Base-by-base conservation (phyloP, 2,888 invertebrate genomes). In the Microplitis manilae region DNA sequence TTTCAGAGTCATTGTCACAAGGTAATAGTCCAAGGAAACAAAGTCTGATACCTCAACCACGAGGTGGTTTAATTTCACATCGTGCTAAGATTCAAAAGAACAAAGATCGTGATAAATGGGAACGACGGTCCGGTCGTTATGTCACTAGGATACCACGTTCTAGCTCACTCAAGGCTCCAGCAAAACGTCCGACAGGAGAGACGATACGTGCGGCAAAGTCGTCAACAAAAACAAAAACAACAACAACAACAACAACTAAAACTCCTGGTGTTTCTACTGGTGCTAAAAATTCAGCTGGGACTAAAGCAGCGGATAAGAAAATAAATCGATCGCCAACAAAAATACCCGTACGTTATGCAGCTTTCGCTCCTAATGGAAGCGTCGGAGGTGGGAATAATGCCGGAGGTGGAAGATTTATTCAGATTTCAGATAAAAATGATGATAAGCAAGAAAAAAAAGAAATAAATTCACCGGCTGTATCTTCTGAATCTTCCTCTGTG, bases 1-100 rank as follows among this genome's bases (percentile, higher is more conserved):
- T 75, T 81, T 30, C 79, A 89, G 89, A 84, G 68, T 87, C 89
- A 75, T 83, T 85, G 9, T 89, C 90, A 41, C 89, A 89, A 64
- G 88, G 88, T 65, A 87, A 81, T 78, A 90, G 89, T 65, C 89
- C 90, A 5, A 86, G 86, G n/a, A 87, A 87, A 15, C 88, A 89
- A 60, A 83, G 82, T 68, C 77, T 88, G 60, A 90, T 90, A 67
- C 90, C 90, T 0, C 87, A 88, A 72, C 88, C 88, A 1, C 77
- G 73, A 38, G 70, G 70, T 41, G 74, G 74, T 38, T 40, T 70
- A n/a, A 68, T 41, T 15, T 50, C 71, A 68, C 68, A 68, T 20
- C 70, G 70, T 8, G 17, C 9, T 1, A 74, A 71, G 40, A 69
- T 15, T 15, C 41, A 39, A 13, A 74, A 70, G 20, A 50, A 38